Evolutionary conservation across 2,113 vertebrate genomes (phyloP), one percentile per base, ranked within the genome.

Genomic region (Myiopsitta monachus): DNA sequence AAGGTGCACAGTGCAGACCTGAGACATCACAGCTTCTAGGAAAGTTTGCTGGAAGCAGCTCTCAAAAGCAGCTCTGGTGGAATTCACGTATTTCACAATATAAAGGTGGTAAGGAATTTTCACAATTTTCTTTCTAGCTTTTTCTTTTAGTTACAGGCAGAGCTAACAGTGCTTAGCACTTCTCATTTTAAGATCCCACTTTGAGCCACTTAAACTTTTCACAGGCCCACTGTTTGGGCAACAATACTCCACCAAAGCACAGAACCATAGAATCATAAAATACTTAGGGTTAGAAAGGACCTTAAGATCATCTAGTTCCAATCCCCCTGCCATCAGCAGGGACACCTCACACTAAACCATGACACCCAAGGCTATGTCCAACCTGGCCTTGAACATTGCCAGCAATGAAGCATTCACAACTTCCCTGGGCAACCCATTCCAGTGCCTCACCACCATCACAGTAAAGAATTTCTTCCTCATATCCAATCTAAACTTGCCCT

Each of bases 181-280:
- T 86, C 70, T 66, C 28, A 70, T 73, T 93, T 91, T 85, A 88
- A 88, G 31, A 80, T 83, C 77, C 84, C 90, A 68, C 82, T 95
- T 59, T 88, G n/a, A 96, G 72, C 15, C 33, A 41, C 59, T 82
- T 57, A 63, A 3, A 43, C 46, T 83, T 91, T 73, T 54, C 46
- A 64, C 21, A 81, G 72, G 44, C 66, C 84, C 64, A 64, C 43
- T 94, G 85, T 95, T 95, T 95, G 87, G 87, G 52, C 39, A 92
- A 70, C 84, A 95, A 79, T 76, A 46, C 39, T 90, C 72, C 55
- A 87, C 38, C 81, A 43, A 62, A 81, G 70, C n/a, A n/a, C n/a
- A n/a, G n/a, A n/a, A n/a, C n/a, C n/a, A n/a, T n/a, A n/a, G n/a
- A n/a, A n/a, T n/a, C n/a, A n/a, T n/a, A n/a, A n/a, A n/a, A n/a